phyloP scores from a whole-genome alignment of 2,888 invertebrate genomes.

The Spisula solida region DNA sequence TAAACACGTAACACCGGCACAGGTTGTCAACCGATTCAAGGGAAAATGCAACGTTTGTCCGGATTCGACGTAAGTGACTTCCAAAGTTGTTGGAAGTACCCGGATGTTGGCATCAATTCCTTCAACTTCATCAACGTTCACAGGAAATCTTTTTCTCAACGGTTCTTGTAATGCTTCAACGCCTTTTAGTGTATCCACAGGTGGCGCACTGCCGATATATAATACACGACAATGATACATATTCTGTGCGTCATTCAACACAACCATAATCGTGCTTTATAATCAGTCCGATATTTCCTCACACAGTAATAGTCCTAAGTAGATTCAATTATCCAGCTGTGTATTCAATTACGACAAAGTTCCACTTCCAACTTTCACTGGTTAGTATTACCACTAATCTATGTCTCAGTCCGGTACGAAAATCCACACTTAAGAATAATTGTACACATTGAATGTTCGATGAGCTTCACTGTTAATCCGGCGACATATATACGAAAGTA shows the following conservation, averaged over 20 bases:
- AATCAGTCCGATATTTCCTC: neutral
- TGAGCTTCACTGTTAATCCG: neutral
- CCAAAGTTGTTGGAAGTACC: conserved; percentile 98
- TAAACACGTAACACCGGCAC: conserved; percentile 85
- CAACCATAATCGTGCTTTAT: neutral
- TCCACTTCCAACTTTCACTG: neutral
- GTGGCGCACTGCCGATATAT: conserved; percentile 86
- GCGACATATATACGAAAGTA: conserved; percentile 4
- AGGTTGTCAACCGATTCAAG: conserved; percentile 82
- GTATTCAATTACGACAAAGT: neutral
- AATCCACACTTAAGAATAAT: neutral
- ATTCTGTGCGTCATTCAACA: neutral
- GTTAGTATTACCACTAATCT: neutral
- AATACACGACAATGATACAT: conserved; percentile 76
- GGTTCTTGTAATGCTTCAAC: conserved; percentile 85
- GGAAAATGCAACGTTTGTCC: conserved; percentile 83
- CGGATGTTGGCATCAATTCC: conserved; percentile 94
- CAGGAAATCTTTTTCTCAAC: conserved; percentile 79
- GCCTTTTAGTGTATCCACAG: conserved; percentile 82
- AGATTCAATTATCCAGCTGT: neutral
- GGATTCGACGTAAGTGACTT: conserved; percentile 93
- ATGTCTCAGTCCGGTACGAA: neutral
- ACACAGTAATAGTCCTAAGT: neutral
- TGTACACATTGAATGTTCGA: neutral
- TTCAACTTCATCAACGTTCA: conserved; percentile 75